phyloP scores from a whole-genome alignment of 2,113 vertebrate genomes.

The Scartelaos histophorus region DNA sequence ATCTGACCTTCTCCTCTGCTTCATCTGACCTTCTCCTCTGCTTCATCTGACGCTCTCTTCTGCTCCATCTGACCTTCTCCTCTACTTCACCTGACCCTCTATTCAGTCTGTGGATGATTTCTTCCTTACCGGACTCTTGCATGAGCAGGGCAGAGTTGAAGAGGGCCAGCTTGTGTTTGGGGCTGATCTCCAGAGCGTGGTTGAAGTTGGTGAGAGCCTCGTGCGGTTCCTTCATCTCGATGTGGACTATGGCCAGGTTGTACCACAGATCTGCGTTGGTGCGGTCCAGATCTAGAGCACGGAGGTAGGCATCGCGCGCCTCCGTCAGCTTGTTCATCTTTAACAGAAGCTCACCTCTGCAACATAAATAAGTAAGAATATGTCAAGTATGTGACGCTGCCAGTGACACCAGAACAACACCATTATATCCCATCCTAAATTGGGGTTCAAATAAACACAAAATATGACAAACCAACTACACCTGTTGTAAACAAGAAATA shows the following conservation, averaged over 20 bases:
- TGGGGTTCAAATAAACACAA: too few species aligned
- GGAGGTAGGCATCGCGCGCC: conserved; percentile 92
- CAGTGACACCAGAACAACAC: too few species aligned
- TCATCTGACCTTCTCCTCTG: too few species aligned
- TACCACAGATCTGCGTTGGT: conserved; percentile 97
- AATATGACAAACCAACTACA: too few species aligned
- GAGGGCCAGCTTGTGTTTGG: conserved; percentile 88
- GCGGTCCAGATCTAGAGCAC: conserved; percentile 89
- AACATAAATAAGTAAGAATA: not conserved
- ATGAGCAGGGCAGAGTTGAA: conserved; percentile 97
- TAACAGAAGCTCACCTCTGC: conserved; percentile 92
- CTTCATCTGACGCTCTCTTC: too few species aligned
- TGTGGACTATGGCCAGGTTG: conserved; percentile 97
- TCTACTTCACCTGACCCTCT: too few species aligned
- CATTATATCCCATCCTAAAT: too few species aligned
- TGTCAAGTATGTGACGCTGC: too few species aligned
- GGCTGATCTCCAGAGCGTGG: conserved; percentile 88
- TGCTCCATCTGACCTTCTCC: too few species aligned
- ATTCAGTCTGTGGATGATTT: not conserved
- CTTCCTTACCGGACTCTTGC: conserved; percentile 95
- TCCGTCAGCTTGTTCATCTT: conserved; percentile 97
- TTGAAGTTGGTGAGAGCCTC: conserved; percentile 96
- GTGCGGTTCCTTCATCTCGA: conserved; percentile 93
- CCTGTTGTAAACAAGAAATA: too few species aligned
- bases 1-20: too few species aligned